Base-by-base conservation (phyloP, 1,140 invertebrate species). In the Drosophila watanabei region DNA sequence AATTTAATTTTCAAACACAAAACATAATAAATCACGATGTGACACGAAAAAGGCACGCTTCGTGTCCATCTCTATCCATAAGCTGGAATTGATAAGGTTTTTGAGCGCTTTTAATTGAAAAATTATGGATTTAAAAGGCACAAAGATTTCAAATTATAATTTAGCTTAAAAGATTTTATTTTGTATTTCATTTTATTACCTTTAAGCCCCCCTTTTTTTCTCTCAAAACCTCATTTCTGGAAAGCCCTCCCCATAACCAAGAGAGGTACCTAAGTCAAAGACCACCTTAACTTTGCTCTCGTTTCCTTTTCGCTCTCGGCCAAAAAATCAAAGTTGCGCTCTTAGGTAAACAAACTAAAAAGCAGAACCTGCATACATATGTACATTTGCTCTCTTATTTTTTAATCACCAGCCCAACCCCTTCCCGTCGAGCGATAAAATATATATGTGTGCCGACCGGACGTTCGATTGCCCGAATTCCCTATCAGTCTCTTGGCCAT, bases 321-420 rank as follows among this genome's bases (percentile, higher is more conserved):
- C 35, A 7, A 24, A 7, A 24, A 62, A 60, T 61, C 60, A 77
- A 77, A 54, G 41, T 46, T 61, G 30, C 56, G 54, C 80, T 82
- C 80, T 43, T 77, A 77, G 63, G 81, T 84, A 84, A 84, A 84
- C 81, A 84, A 84, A 84, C 77, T 58, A 48, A 48, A 58, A 32
- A 32, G n/a, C 57, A 49, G 33, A 49, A 59, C 43, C 24, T 16
- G 39, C 52, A 11, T 10, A 35, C 28, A 52, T 14, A 20, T 43
- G 13, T 33, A 35, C 9, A 32, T 14, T 18, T 32, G 10, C 45
- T 28, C 59, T 5, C 41, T 33, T 39, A 35, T 18, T 35, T 18
- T 35, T 62, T 45, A 65, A 63, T 45, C 14, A 3, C 24, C 35
- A 43, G 10, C 9, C 39, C 70, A 18, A 41, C 43, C 28, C 32